Evolutionary conservation across 2,888 invertebrate genomes (phyloP).

Genomic region (Tachina lurida): DNA sequence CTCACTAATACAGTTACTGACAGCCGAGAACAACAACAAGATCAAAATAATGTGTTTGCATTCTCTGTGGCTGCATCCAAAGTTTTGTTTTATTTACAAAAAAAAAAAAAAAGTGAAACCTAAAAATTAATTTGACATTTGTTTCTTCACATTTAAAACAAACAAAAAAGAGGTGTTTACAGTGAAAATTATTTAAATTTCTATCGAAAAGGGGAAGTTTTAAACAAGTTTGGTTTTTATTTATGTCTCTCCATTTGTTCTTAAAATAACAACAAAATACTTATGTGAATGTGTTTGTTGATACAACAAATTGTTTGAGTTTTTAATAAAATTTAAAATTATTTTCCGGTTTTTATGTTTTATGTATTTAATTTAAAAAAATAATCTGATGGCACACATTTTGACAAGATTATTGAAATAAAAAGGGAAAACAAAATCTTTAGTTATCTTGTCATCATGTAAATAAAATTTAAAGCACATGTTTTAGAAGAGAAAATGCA

Average conservation of each 20-base stretch:
- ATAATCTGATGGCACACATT: not conserved
- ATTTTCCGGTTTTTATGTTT: not conserved
- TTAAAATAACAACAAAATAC: conserved; percentile 38
- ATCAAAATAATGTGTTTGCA: not conserved
- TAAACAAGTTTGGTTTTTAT: conserved; percentile 25
- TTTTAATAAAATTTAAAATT: not conserved
- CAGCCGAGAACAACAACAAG: not conserved
- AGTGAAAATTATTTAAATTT: conserved; percentile 25
- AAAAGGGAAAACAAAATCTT: not conserved
- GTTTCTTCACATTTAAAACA: conserved; percentile 3
- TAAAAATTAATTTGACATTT: conserved; percentile 31
- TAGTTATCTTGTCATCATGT: conserved; percentile 1
- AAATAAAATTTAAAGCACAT: conserved; percentile 33
- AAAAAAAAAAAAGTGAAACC: conserved; percentile 5
- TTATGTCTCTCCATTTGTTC: conserved; percentile 8
- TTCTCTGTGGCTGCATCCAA: not conserved
- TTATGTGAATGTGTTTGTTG: not conserved
- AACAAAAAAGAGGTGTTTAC: not conserved
- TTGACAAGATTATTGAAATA: not conserved
- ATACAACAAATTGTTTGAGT: conserved; percentile 7
- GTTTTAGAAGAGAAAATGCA: not conserved
- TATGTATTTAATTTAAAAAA: not conserved
- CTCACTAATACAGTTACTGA: not conserved
- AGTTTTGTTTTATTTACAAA: not conserved
- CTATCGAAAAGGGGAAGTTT: not conserved